Evolutionary conservation across 2,113 vertebrate genomes (phyloP), one percentile per base, ranked within the genome.

Genomic region (Peromyscus polionotus): DNA sequence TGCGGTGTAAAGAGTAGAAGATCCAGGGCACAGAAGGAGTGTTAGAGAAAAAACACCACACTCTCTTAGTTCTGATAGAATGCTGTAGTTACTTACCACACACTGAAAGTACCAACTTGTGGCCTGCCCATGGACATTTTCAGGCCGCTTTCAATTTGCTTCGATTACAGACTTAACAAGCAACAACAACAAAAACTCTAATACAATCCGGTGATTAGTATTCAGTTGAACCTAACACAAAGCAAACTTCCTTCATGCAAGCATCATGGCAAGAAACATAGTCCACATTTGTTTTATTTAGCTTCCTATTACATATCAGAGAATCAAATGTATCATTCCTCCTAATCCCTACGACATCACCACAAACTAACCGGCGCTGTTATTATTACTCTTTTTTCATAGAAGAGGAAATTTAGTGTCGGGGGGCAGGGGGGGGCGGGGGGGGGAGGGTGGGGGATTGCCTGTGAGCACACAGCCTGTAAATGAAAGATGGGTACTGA

Each of bases 121-220:
- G 86, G 51, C n/a, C 19, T 91, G 24, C 72, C 73, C 2, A 2
- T 24, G 36, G n/a, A 86, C 54, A 28, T 39, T n/a, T 83, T 83
- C 70, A 26, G 80, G 92, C 77, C 20, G 42, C 48, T 83, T 90
- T 92, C 93, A 72, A 61, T 96, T 91, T 91, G 17, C 87, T 91
- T 51, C 45, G 76, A 5, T 65, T 81, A 80, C 10, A 59, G 76
- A 70, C 51, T 88, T 93, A 95, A 75, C 13, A 80, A 91, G 59
- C 42, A 86, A 81, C 28, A 61, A 7, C 7, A n/a, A 75, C 10
- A 95, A 86, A 72, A n/a, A 54, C 72, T 81, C 91, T 39, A 42
- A 88, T 45, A 65, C 36, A 65, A 68, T 51, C 20, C 84, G 87
- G 12, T 61, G 33, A n/a, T 67, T 75, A 73, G 22, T 39, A 48